These are phyloP conservation scores for Bergia sp. DNA, from an alignment of 92 coral and sea anemone genomes.

Conservation along the genomic window DNA sequence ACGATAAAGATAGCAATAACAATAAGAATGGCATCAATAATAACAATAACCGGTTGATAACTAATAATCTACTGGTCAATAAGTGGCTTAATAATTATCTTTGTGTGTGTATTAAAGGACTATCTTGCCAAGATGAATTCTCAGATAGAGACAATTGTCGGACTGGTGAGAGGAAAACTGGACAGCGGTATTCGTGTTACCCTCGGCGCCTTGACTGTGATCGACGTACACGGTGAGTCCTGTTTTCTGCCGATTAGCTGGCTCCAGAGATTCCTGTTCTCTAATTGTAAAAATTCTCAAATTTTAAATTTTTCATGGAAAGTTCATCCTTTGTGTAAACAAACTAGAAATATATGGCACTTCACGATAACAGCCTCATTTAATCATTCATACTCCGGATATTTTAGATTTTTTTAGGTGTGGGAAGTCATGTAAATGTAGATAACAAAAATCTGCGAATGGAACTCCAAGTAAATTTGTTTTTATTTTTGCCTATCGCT, in stretches of 20 bases:
- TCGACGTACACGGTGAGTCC: slow-evolving; percentile 91
- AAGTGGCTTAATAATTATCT: not conserved
- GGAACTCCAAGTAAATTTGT: too few relatives aligned
- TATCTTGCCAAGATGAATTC: slow-evolving; percentile 81
- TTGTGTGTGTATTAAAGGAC: slow-evolving; percentile 45
- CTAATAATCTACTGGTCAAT: not conserved
- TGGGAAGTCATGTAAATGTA: too few relatives aligned
- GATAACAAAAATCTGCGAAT: too few relatives aligned
- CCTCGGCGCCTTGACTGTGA: slow-evolving; percentile 95
- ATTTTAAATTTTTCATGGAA: not conserved
- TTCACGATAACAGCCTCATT: too few relatives aligned
- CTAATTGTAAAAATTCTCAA: not conserved
- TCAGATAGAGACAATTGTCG: slow-evolving; percentile 91
- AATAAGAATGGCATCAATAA: too few relatives aligned
- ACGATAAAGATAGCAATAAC: too few relatives aligned
- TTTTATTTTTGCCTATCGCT: not conserved
- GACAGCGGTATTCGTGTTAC: slow-evolving; percentile 91
- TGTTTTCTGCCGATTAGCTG: not conserved
- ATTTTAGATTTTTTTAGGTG: too few relatives aligned
- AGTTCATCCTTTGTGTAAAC: not conserved
- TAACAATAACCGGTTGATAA: too few relatives aligned
- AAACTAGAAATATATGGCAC: not conserved
- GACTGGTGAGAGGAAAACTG: slow-evolving; percentile 95
- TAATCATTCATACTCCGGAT: too few relatives aligned
- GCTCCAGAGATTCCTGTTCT: not conserved